These are phyloP conservation scores for Cinara cedri DNA, from an alignment of 2,888 invertebrate genomes.

Conservation along the genomic window DNA sequence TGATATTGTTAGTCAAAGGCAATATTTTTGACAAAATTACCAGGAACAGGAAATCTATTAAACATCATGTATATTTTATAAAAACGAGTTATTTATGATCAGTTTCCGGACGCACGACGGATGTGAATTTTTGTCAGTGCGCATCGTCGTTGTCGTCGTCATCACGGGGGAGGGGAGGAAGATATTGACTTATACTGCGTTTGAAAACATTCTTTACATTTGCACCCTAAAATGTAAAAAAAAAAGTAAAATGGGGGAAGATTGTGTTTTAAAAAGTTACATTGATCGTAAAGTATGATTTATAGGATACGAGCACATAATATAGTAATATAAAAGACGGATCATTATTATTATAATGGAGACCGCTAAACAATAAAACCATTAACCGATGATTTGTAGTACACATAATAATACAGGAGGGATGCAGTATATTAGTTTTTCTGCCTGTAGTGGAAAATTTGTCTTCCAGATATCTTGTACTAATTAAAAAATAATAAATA, in stretches of 20 bases:
- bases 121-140: constrained; percentile 29
- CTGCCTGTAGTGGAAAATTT: too few species aligned
- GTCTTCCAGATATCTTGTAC: too few species aligned
- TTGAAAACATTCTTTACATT: constrained; percentile 45
- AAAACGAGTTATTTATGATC: constrained; percentile 23
- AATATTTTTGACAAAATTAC: constrained; percentile 21
- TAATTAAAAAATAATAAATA: too few species aligned
- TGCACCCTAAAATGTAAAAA: constrained; percentile 34
- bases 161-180: background rate
- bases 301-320: background rate
- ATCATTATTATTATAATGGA: background rate
- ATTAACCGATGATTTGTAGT: background rate
- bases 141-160: constrained; percentile 17
- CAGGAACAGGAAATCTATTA: constrained; percentile 27
- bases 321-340: background rate
- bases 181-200: background rate
- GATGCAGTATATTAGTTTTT: too few species aligned
- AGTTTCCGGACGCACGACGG: constrained; percentile 32
- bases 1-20: background rate
- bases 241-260: constrained; percentile 7
- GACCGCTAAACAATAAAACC: background rate
- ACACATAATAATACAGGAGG: too few species aligned
- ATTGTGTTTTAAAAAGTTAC: constrained; percentile 46
- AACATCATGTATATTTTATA: background rate
- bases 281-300: constrained; percentile 39